Evolutionary conservation across 2,797 vertebrate species (phyloP).

Genomic region (Xiphophorus birchmanni): DNA sequence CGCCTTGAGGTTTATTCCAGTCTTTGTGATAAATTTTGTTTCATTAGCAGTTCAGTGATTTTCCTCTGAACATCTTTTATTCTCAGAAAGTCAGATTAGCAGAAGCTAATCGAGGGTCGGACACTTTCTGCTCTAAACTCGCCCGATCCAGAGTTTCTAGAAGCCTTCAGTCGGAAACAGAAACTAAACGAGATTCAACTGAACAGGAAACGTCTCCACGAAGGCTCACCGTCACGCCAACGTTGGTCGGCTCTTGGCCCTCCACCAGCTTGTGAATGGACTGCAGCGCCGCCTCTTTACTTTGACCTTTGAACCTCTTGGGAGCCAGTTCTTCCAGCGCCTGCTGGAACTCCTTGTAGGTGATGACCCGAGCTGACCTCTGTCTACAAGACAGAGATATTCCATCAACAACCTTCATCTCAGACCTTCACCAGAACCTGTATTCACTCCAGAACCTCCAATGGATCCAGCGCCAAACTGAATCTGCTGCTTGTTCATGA

Average conservation of each 20-base stretch:
- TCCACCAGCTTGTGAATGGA: conserved; percentile 88
- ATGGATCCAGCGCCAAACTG: background rate
- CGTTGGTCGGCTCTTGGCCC: conserved; percentile 87
- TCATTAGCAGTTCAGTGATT: background rate
- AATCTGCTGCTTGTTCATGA: background rate
- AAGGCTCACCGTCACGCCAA: conserved; percentile 90
- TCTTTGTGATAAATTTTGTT: background rate
- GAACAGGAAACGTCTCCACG: background rate
- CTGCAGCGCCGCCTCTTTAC: conserved; percentile 87
- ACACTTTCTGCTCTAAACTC: background rate
- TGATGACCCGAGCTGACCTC: conserved; percentile 91
- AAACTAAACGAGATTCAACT: background rate
- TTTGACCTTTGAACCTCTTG: conserved; percentile 92
- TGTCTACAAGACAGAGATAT: conserved; percentile 74
- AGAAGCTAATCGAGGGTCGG: background rate
- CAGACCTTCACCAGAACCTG: background rate
- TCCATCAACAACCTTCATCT: background rate
- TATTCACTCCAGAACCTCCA: background rate
- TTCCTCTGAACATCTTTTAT: background rate
- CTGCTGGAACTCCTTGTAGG: conserved; percentile 90
- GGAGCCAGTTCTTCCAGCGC: conserved; percentile 89
- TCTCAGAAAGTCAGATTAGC: background rate
- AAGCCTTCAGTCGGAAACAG: background rate
- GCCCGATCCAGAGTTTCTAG: background rate
- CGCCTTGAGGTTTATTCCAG: no score